These are phyloP conservation scores for Trematomus bernacchii DNA, from an alignment of 2,797 vertebrate genomes.

Conservation along the genomic window DNA sequence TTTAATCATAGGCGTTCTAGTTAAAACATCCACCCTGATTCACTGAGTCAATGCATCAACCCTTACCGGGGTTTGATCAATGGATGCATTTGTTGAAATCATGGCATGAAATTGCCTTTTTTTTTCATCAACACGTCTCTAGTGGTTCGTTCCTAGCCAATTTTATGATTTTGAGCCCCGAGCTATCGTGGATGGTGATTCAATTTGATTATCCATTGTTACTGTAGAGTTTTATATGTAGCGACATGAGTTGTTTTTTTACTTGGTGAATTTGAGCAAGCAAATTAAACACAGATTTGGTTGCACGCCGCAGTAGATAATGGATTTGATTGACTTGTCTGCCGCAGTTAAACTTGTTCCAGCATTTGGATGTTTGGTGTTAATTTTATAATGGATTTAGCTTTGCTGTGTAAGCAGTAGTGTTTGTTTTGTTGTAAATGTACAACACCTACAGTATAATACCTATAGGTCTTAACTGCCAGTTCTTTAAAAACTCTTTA, in stretches of 20 bases:
- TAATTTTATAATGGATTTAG: constrained; percentile 31
- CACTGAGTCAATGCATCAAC: constrained; percentile 65
- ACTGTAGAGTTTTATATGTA: constrained; percentile 37
- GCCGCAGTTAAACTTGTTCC: constrained; percentile 16
- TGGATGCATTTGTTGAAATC: constrained; percentile 71
- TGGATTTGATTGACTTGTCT: constrained; percentile 42
- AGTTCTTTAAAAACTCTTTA: background rate
- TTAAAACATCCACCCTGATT: constrained; percentile 69
- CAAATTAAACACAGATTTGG: constrained; percentile 39
- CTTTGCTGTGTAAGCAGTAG: constrained; percentile 9
- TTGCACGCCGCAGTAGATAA: constrained; percentile 23
- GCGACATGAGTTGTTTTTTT: constrained; percentile 19
- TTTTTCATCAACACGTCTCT: constrained; percentile 45
- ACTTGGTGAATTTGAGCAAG: constrained; percentile 15
- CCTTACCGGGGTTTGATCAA: constrained; percentile 66
- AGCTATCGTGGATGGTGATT: constrained; percentile 47
- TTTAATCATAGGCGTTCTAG: constrained; percentile 63
- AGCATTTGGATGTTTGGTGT: constrained; percentile 6
- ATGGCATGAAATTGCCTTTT: constrained; percentile 69
- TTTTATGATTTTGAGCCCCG: constrained; percentile 39
- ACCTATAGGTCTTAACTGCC: background rate
- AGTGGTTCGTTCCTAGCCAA: constrained; percentile 36
- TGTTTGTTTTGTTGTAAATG: constrained; percentile 12
- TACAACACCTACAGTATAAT: no score
- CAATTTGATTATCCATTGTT: constrained; percentile 48